A percentile compares a stretch with the other conserved stretches of the same genome.
phyloP scores from a whole-genome alignment of 2,888 invertebrate genomes.

The Rotaria socialis region DNA sequence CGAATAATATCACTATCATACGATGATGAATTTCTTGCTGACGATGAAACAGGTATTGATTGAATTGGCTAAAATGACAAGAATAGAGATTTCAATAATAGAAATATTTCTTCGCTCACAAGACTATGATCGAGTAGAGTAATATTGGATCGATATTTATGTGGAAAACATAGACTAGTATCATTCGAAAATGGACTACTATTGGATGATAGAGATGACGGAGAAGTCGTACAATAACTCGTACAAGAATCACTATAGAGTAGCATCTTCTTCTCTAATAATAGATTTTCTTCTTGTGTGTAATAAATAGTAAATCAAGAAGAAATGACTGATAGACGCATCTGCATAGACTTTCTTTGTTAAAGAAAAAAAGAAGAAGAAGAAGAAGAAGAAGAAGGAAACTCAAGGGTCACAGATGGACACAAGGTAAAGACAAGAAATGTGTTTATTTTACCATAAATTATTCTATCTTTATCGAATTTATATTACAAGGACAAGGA shows the following conservation, averaged over 20 bases:
- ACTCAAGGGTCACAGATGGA: background rate
- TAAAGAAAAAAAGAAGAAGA: background rate
- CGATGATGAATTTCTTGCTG: background rate
- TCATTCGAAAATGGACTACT: background rate
- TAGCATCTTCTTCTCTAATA: background rate
- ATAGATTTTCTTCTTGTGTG: background rate
- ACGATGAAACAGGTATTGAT: background rate
- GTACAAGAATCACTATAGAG: background rate
- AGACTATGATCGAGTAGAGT: background rate
- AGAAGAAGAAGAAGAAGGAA: too few species aligned
- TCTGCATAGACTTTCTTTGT: background rate
- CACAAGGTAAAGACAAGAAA: background rate
- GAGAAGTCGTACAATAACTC: background rate
- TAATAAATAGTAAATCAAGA: background rate
- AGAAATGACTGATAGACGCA: background rate
- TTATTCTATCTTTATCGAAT: background rate
- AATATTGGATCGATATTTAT: background rate
- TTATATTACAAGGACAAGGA: background rate
- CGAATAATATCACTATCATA: constrained; percentile 12
- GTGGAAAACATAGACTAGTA: background rate
- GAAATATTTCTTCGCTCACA: background rate
- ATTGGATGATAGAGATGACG: background rate
- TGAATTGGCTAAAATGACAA: background rate
- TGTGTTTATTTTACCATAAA: constrained; percentile 1
- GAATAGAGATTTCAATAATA: background rate